Base-by-base conservation (phyloP, 2,888 invertebrate species). In the Tholera decimalis region DNA sequence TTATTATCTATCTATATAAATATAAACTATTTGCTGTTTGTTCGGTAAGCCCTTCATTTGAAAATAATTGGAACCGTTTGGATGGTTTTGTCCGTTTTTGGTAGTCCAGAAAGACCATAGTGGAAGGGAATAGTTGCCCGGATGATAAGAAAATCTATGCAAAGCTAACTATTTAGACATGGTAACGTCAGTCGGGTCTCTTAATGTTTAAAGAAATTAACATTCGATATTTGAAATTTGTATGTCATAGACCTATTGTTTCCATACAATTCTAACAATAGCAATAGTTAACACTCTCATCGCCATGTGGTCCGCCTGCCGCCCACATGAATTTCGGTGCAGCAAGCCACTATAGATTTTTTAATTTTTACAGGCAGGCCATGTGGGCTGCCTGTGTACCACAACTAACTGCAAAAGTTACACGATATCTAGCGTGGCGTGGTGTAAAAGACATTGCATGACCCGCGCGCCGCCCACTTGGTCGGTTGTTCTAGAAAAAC, bases 1-100 rank as follows among this genome's bases (percentile, higher is more conserved):
- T 66, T 74, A 24, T 4, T 37, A 35, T 2, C 11, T 11, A 44
- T 44, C 9, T 39, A 18, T 41, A 22, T 41, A 41, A 41, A 41
- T 22, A 22, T 11, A 22, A 20, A 11, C 13, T 3, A 20, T 22
- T 13, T 41, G 20, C 20, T 41, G 41, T 22, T 22, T 11, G 9
- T 22, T 20, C 15, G 1, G 20, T 41, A 9, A 22, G 20, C 1
- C 11, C 20, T 20, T 11, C 5, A 22, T 5, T 20, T 41, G 20
- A 28, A 13, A n/a, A n/a, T 4, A n/a, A 2, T 18, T 28, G 11
- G 18, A 47, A 0, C 9, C 2, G 8, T n/a, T n/a, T 26, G 3
- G 3, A 26, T 26, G 1, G 0, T 9, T 26, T 26, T 46, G 0
- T 8, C 4, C 20, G n/a, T 28, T 46, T 26, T 4, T 18, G 8